Base-by-base conservation (phyloP, 2,888 invertebrate species). In the Cetonia aurata region DNA sequence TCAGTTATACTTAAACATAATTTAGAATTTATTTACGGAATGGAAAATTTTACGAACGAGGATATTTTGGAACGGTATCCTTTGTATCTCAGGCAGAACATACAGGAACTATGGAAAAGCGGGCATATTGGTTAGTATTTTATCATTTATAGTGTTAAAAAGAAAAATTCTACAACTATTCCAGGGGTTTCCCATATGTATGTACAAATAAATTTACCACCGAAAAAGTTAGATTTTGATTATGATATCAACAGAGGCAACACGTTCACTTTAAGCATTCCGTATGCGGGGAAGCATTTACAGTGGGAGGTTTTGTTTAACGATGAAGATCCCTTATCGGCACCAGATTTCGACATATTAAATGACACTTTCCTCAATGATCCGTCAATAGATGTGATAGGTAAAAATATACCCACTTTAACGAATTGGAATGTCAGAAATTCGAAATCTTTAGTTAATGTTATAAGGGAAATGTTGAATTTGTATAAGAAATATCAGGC, bases 311-410 rank as follows among this genome's bases (percentile, higher is more conserved):
- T 93, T 12, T 84, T 92, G 71, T 93, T 93, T 83, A 90, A 92
- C 80, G 83, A 82, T 12, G 81, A 84, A 60, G 79, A 83, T 72
- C 74, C 78, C 33, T 71, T 69, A 10, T 89, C 90, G 78, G 90
- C 92, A 4, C 93, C 93, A 0, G 93, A 93, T 81, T 92, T 93
- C 79, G 87, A 90, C 77, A 93, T 93, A 82, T 88, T 91, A 75
- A 91, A 93, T 81, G 88, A 89, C 48, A 86, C 84, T 59, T 93
- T 93, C 81, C 82, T 90, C 31, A 86, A 85, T 67, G 89, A 88
- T 80, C 85, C 89, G 53, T 88, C 90, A 79, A 83, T 87, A 67
- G 84, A 88, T 66, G 83, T 84, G 67, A 83, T 91, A 41, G 85
- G 85, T 67, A 82, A 84, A 62, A 81, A 86, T 78, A 79, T 91